These are phyloP conservation scores for Folsomia candida DNA, from an alignment of 2,888 invertebrate genomes.

Conservation along the genomic window DNA sequence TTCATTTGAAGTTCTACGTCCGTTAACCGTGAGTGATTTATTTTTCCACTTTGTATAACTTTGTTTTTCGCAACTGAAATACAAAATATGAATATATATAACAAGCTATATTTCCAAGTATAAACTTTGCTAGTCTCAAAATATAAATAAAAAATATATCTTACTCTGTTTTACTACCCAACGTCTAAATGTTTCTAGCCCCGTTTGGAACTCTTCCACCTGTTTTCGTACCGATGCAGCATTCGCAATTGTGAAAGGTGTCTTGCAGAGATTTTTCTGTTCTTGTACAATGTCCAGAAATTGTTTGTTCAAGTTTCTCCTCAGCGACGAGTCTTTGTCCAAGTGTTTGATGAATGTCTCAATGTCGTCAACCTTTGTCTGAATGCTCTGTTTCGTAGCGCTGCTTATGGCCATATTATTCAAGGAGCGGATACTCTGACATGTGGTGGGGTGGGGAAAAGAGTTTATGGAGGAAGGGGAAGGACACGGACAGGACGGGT, in stretches of 20 bases:
- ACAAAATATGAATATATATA: background rate
- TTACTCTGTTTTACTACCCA: background rate
- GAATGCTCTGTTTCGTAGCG: too few species aligned
- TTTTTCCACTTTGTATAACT: background rate
- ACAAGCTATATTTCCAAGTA: background rate
- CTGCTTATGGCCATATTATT: too few species aligned
- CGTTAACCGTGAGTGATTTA: background rate
- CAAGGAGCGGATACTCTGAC: too few species aligned
- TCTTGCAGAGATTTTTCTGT: too few species aligned
- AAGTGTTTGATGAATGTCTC: background rate
- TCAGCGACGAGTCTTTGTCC: background rate
- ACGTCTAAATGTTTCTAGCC: background rate
- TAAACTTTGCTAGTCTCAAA: background rate
- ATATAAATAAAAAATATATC: background rate
- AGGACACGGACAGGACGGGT: too few species aligned
- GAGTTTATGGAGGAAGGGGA: too few species aligned
- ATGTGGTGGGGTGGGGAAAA: too few species aligned
- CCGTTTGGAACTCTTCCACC: background rate
- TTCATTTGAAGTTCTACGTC: constrained; percentile 4
- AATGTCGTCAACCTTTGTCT: background rate
- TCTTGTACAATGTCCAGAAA: background rate
- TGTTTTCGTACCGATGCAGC: too few species aligned
- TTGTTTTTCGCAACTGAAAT: background rate
- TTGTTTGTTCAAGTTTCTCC: background rate
- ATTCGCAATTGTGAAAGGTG: too few species aligned